phyloP scores from a whole-genome alignment of 1,140 invertebrate genomes.

The Coenobita brevimanus region DNA sequence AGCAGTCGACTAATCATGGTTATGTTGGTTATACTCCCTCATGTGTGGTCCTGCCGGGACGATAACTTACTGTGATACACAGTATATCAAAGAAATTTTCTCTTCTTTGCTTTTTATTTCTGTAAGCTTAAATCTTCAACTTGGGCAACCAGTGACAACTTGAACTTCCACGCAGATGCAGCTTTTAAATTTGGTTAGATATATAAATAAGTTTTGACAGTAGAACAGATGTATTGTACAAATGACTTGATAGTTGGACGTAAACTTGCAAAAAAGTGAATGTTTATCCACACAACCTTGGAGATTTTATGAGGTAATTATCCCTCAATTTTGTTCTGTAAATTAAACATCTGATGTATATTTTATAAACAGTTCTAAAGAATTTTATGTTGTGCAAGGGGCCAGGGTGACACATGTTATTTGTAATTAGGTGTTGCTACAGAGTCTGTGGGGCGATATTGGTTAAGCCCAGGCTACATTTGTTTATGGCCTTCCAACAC shows the following conservation, averaged over 20 bases:
- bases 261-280: background rate
- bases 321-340: slow-evolving; percentile 53
- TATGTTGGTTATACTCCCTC: slow-evolving; percentile 28
- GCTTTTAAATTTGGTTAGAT: too few relatives aligned
- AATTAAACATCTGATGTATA: slow-evolving; percentile 60
- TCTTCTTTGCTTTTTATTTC: slow-evolving; percentile 31
- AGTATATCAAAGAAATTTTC: slow-evolving; percentile 47
- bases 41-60: slow-evolving; percentile 15
- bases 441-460: slow-evolving; percentile 69
- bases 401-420: slow-evolving; percentile 31
- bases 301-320: too few relatives aligned
- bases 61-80: slow-evolving; percentile 55
- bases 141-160: slow-evolving; percentile 1
- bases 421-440: slow-evolving; percentile 49
- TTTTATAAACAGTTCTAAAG: slow-evolving; percentile 59
- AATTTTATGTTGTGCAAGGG: slow-evolving; percentile 39
- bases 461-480: slow-evolving; percentile 70
- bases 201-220: too few relatives aligned
- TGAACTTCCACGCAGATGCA: too few relatives aligned
- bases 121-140: background rate
- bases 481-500: slow-evolving; percentile 70
- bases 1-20: slow-evolving; percentile 35
- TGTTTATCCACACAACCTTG: too few relatives aligned
- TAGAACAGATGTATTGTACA: too few relatives aligned
- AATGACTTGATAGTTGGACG: too few relatives aligned